These are phyloP conservation scores for Bombus balteatus DNA, from an alignment of 1,140 invertebrate species.

Conservation along the genomic window DNA sequence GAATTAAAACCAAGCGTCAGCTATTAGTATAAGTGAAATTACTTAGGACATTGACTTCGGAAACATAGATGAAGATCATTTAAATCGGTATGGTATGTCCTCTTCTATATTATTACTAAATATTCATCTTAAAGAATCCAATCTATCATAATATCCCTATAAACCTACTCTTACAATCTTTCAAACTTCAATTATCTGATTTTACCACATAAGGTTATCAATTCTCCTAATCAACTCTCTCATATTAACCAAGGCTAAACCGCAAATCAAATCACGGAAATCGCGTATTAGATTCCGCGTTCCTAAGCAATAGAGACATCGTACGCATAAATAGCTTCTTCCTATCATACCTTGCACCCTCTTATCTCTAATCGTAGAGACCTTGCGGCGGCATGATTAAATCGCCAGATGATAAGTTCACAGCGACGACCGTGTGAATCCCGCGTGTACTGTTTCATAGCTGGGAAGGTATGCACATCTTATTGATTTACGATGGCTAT, in stretches of 20 bases:
- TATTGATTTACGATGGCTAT: too few species aligned
- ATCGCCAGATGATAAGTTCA: conserved; percentile 23
- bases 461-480: not conserved
- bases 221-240: not conserved
- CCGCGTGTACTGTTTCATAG: not conserved
- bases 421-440: conserved; percentile 6
- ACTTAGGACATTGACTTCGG: too few species aligned
- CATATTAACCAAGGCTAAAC: not conserved
- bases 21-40: too few species aligned
- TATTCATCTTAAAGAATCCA: not conserved
- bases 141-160: not conserved
- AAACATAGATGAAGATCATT: too few species aligned
- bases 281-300: not conserved
- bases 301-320: conserved; percentile 31
- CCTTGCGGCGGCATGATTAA: conserved; percentile 4
- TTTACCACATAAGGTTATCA: not conserved
- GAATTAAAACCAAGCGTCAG: not conserved
- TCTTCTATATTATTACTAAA: not conserved
- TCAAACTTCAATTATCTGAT: not conserved
- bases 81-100: too few species aligned
- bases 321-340: conserved; percentile 1
- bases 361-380: conserved; percentile 8
- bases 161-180: not conserved
- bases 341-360: not conserved
- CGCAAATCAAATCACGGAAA: not conserved